These are phyloP conservation scores for Taurulus bubalis DNA, from an alignment of 2,113 vertebrate genomes.

Conservation along the genomic window DNA sequence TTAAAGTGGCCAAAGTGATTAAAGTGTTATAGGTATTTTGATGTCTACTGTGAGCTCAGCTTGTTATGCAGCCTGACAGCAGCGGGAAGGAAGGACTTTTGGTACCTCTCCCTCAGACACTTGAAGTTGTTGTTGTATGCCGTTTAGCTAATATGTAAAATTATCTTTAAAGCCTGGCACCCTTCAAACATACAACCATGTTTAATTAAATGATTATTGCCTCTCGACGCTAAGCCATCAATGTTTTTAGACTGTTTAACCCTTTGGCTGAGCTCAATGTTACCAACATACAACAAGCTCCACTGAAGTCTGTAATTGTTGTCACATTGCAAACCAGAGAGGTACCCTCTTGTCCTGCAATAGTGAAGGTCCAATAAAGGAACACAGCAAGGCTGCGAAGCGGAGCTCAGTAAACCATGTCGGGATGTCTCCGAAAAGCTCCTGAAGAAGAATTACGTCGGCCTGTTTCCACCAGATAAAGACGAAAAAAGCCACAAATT, in stretches of 20 bases:
- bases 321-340: background rate
- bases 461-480: slow-evolving; percentile 16
- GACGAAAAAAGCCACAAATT: background rate
- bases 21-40: no score
- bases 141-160: no score
- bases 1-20: no score
- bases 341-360: background rate
- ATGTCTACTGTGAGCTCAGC: no score
- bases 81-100: no score
- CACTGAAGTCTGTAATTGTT: background rate
- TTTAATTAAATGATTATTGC: background rate
- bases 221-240: no score
- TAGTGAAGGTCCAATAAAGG: background rate
- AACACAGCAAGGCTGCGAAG: background rate
- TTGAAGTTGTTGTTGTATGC: no score
- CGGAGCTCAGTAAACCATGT: background rate
- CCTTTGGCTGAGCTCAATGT: background rate
- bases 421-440: background rate
- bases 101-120: no score
- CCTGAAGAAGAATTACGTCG: slow-evolving; percentile 30
- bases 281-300: background rate
- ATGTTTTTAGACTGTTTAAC: background rate
- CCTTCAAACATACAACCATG: no score
- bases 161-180: no score
- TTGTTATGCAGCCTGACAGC: no score